Base-by-base conservation (phyloP, 2,888 invertebrate species). In the Lepidochitona cinerea region DNA sequence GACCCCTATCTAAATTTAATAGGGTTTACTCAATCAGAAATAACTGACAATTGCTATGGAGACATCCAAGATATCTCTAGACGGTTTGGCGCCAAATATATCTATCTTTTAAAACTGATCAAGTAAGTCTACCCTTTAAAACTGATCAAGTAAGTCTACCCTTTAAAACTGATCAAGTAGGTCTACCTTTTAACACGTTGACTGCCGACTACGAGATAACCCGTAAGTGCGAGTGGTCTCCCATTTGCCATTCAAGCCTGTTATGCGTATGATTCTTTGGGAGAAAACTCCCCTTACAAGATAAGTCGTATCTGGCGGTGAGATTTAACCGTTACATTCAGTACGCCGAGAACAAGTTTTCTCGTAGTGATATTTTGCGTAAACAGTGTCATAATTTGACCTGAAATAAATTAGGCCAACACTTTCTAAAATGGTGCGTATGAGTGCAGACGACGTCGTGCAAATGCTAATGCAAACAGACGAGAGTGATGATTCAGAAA, bases 291-390 rank as follows among this genome's bases (percentile, higher is more conserved):
- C 23, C 9, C 32, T 23, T 37, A 70, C 35, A 12, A 54, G 26
- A 65, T 65, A 65, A 65, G 9, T 65, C 65, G 23, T 65, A 65
- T 7, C 33, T 65, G 65, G 65, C 33, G 9, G 65, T 65, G 65
- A 23, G 65, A 65, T 35, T 9, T 23, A 12, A 65, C 9, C 33
- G 32, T 12, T 65, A 32, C 7, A 35, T 65, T 35, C 65, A 33
- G 36, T 65, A 65, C 36, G 14, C 32, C 65, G 9, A 65, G 7
- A 33, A 32, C 33, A 7, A 65, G 65, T 32, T 65, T 23, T 54
- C 9, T 7, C 23, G 59, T 54, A 54, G 59, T 18, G 29, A 35
- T 65, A 65, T 65, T 65, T 23, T 12, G 12, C 7, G 7, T n/a
- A 54, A 26, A 18, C n/a, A 23, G 59, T 54, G 59, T 54, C 29